A percentile compares a stretch with the other conserved stretches of the same genome.
phyloP scores from a whole-genome alignment of 2,113 vertebrate genomes.

The Amblyornis subalaris region DNA sequence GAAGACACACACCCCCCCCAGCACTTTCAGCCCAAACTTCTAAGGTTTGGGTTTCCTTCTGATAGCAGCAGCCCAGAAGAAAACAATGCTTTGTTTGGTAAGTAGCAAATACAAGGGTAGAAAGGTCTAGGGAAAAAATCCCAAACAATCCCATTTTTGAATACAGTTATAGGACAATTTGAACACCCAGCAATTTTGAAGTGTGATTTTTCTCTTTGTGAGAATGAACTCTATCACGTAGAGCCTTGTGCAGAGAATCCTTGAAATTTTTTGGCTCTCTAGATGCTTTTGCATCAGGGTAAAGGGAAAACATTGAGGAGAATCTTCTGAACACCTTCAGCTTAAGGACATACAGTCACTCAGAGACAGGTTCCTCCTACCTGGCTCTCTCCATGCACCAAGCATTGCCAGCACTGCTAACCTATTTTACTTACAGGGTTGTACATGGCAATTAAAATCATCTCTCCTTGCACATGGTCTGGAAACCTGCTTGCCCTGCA shows the following conservation, averaged over 20 bases:
- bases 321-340: not conserved
- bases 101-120: not conserved
- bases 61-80: not conserved
- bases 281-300: not conserved
- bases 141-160: not conserved
- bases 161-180: not conserved
- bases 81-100: not conserved
- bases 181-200: not conserved
- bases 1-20: not conserved
- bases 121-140: not conserved
- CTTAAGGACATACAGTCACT: not conserved
- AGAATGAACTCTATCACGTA: not conserved
- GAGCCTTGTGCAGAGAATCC: not conserved
- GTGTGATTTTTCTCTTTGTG: not conserved
- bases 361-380: not conserved
- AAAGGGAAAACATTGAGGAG: not conserved
- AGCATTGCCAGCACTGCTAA: not conserved
- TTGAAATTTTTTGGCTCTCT: not conserved
- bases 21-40: not conserved
- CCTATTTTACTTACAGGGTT: not conserved
- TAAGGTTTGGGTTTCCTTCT: not conserved
- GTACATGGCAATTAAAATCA: not conserved
- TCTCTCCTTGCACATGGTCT: not conserved
- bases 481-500: not conserved
- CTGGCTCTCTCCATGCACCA: not conserved